Conservation (phyloP, 2,113 vertebrate species). For the Noctilio leporinus region DNA sequence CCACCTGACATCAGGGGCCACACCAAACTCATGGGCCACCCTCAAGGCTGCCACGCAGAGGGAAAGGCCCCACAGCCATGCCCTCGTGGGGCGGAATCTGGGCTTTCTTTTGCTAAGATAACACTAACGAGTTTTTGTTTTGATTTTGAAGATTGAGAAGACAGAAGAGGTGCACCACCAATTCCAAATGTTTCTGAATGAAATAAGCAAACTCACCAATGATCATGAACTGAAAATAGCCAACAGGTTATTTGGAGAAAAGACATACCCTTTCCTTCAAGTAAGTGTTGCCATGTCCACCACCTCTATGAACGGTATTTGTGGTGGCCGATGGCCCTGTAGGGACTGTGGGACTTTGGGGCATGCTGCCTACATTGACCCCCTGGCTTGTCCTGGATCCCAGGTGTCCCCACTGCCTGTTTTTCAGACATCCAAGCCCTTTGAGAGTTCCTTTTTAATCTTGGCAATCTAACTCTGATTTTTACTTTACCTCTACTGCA, state of each 20-base stretch:
- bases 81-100: background rate
- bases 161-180: conserved; percentile 74
- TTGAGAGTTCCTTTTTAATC: background rate
- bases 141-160: conserved; percentile 72
- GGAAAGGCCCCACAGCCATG: background rate
- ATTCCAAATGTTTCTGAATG: conserved; percentile 76
- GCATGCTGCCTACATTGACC: background rate
- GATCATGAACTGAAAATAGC: conserved; percentile 79
- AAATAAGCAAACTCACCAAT: conserved; percentile 78
- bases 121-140: background rate
- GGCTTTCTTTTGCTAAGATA: background rate
- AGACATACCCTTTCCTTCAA: conserved; percentile 79
- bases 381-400: background rate
- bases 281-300: conserved; percentile 71
- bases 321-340: background rate
- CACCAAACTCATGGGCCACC: too few relatives aligned
- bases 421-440: background rate
- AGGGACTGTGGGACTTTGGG: background rate
- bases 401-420: background rate
- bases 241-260: conserved; percentile 87
- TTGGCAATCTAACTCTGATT: background rate
- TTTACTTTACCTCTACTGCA: background rate
- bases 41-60: background rate
- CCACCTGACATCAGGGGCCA: background rate
- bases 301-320: background rate